Base-by-base conservation (phyloP, 2,888 invertebrate genomes). In the Caenorhabditis sp. region DNA sequence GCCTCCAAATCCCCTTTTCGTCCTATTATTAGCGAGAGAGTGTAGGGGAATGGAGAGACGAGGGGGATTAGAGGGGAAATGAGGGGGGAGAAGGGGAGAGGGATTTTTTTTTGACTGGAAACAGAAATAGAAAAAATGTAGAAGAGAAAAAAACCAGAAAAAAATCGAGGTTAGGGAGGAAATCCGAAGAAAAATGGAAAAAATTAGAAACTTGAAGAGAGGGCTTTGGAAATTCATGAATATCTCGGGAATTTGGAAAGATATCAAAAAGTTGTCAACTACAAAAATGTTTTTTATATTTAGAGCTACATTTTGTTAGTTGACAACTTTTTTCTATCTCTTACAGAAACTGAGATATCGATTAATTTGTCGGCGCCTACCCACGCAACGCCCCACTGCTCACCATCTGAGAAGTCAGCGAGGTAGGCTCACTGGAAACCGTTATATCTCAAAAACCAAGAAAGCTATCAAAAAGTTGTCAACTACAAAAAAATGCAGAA, bases 1-100 rank as follows among this genome's bases (percentile, higher is more conserved):
- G 13, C 13, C 40, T 40, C 40, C 40, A 40, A 40, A 40, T 40
- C 40, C 15, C 40, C 13, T 40, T 32, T n/a, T n/a, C n/a, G n/a
- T n/a, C n/a, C 32, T 40, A 40, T 40, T 40, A 40, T 40, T 40
- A 40, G 40, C 6, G 50, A 22, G 20, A 50, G 50, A 50, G 50
- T 18, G 20, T 18, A 11, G 40, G 40, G 40, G n/a, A 40, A 40
- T 2, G 40, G 40, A 40, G 40, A 40, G 40, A 13, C 40, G 6
- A 8, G 13, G 40, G 13, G 32, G 9, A 32, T 32, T n/a, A n/a
- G n/a, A n/a, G 9, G 32, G 32, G 32, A 32, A 6, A 6, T 32
- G 32, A 4, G 4, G 32, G 9, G 40, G 13, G 40, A 40, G 13
- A 13, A 6, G 6, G 40, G 13, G 40, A 40, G 32, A 32, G 32